Percentiles rank a stretch among this genome's conserved stretches.
phyloP scores from a whole-genome alignment of 1,140 invertebrate genomes.

The Ylistrum balloti region DNA sequence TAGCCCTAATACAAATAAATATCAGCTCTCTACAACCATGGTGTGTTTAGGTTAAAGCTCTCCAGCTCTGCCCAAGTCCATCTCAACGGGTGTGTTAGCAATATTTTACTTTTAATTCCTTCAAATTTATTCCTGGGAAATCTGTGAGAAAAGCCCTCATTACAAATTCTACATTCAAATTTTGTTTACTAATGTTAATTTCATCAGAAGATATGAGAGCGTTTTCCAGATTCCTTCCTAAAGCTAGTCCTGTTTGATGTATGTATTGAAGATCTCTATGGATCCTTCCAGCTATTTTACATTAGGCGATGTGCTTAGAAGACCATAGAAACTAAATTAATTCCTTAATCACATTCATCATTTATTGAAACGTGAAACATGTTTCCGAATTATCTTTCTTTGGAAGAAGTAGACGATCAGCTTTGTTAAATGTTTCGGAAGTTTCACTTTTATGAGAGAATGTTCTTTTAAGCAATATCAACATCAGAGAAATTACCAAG shows the following conservation, averaged over 20 bases:
- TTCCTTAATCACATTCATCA: background rate
- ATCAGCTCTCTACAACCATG: background rate
- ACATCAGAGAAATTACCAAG: background rate
- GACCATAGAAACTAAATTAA: slow-evolving; percentile 40
- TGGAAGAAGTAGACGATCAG: background rate
- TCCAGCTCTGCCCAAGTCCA: background rate
- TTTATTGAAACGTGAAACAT: slow-evolving; percentile 21
- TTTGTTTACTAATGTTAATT: slow-evolving; percentile 7
- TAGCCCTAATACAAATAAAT: background rate
- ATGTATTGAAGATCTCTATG: background rate
- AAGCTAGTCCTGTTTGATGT: background rate
- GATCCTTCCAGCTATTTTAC: background rate
- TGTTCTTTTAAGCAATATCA: background rate
- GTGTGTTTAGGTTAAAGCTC: background rate
- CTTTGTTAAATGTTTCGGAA: background rate
- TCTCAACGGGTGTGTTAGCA: background rate
- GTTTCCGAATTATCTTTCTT: background rate
- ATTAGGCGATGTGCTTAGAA: background rate
- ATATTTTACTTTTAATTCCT: background rate
- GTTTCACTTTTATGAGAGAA: slow-evolving; percentile 34
- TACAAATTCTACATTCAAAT: slow-evolving; percentile 25
- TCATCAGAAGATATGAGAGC: slow-evolving; percentile 29
- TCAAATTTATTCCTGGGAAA: slow-evolving; percentile 5
- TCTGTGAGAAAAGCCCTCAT: background rate
- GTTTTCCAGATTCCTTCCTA: background rate